Base-by-base conservation (phyloP, 2,888 invertebrate genomes). In the Terebella lapidaria region DNA sequence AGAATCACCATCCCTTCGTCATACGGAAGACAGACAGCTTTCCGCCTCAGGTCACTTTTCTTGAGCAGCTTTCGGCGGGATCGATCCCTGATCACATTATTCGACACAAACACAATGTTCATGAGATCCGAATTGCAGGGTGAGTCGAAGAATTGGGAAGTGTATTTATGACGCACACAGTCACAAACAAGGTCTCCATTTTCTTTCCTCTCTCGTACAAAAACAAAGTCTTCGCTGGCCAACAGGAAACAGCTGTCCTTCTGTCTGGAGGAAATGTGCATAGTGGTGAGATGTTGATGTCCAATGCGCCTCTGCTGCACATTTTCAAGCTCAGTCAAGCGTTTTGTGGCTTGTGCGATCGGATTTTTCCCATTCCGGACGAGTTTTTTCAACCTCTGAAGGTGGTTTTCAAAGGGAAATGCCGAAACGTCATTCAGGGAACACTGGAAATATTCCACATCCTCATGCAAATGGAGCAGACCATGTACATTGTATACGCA, bases 31-130 rank as follows among this genome's bases (percentile, higher is more conserved):
- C 15, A 49, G 15, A 22, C 49, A n/a, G 24, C 49, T 24, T n/a
- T 49, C 22, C 5, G 49, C 49, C 10, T 15, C 24, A 22, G 5
- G 5, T 49, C 5, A 49, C 49, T 20, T 24, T 20, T 49, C 49
- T 49, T 20, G 27, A n/a, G n/a, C n/a, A n/a, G n/a, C n/a, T n/a
- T n/a, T n/a, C n/a, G n/a, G n/a, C n/a, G n/a, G n/a, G n/a, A n/a
- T n/a, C n/a, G n/a, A n/a, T 60, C 27, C 3, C 49, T 49, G 22
- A 53, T 49, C 18, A 62, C 28, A 15, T 3, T n/a, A 2, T 58
- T 18, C 18, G 66, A 29, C 24, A 26, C 5, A n/a, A 62, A 58
- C 27, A 66, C 68, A 35, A 69, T 68, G 10, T 57, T 51, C 3
- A 57, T 5, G 15, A 51, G 29, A 18, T 57, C n/a, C 3, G 57